Evolutionary conservation across 2,888 invertebrate genomes (phyloP), one percentile per base, ranked within the genome.

Genomic region (Tyria jacobaeae): DNA sequence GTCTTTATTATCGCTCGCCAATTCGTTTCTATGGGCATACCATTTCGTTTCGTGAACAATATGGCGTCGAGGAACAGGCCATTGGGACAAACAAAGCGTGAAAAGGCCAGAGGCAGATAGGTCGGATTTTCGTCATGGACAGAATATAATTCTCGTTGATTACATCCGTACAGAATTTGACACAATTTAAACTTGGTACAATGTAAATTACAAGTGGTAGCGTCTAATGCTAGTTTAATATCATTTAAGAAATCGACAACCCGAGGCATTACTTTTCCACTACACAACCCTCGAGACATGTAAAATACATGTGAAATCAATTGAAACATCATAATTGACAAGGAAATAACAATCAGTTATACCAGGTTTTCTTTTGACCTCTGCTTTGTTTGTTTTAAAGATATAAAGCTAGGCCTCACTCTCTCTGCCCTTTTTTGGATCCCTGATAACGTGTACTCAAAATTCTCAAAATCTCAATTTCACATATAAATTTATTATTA

Each of bases 121-220:
- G 73, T 66, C 69, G 79, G 79, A 79, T 77, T 78, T 78, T 70
- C 75, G 72, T 66, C 75, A 71, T 76, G 80, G 81, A 76, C 80
- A 80, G 80, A 80, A 81, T 83, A 83, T 84, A 82, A 84, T 80
- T 77, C 72, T 68, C 66, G 68, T 72, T 79, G 81, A 85, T 86
- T 82, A 81, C 81, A 75, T 75, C 75, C 80, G 75, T 70, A 71
- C 78, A 75, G 78, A 75, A 79, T 81, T 81, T 80, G 70, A 79
- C 80, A 78, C 72, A 70, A 70, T 76, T 74, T 70, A 63, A 63
- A 64, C 64, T 69, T 55, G 15, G 48, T 31, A 37, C 44, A 70
- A 71, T 10, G 1, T 17, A 56, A 62, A 57, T 6, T 24, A 39
- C 34, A 35, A 66, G 66, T 25, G 52, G 17, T 24, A 68, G 62